These are phyloP conservation scores for Noturus placidus DNA, from an alignment of 2,113 vertebrate genomes.

Conservation along the genomic window DNA sequence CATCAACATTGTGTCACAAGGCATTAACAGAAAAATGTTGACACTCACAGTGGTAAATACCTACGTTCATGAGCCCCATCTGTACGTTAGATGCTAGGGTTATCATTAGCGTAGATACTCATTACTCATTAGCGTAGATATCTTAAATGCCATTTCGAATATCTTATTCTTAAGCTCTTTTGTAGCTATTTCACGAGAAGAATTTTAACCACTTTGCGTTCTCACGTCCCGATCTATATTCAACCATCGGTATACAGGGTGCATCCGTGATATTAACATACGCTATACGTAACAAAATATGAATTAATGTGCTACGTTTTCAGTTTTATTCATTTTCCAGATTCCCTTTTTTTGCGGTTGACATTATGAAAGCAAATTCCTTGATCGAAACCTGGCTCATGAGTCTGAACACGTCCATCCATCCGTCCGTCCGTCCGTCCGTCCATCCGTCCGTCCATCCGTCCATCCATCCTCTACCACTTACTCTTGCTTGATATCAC, in stretches of 20 bases:
- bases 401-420: too few species aligned
- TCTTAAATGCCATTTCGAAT: neutral
- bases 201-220: neutral
- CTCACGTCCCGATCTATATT: neutral
- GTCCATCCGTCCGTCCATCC: too few species aligned
- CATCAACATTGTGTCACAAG: neutral
- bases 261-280: neutral
- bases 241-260: neutral
- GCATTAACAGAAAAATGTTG: neutral
- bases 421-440: too few species aligned
- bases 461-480: too few species aligned
- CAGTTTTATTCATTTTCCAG: too few species aligned
- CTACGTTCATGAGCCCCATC: neutral
- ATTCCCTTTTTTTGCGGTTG: neutral
- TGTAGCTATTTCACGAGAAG: neutral
- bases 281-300: neutral
- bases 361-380: neutral
- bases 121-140: neutral
- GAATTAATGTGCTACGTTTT: too few species aligned
- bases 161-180: neutral
- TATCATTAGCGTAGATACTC: neutral
- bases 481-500: too few species aligned
- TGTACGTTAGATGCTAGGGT: neutral
- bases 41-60: neutral
- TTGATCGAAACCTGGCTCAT: neutral